Evolutionary conservation across 1,140 invertebrate genomes (phyloP).

Genomic region (Pachypeltis micranthus): DNA sequence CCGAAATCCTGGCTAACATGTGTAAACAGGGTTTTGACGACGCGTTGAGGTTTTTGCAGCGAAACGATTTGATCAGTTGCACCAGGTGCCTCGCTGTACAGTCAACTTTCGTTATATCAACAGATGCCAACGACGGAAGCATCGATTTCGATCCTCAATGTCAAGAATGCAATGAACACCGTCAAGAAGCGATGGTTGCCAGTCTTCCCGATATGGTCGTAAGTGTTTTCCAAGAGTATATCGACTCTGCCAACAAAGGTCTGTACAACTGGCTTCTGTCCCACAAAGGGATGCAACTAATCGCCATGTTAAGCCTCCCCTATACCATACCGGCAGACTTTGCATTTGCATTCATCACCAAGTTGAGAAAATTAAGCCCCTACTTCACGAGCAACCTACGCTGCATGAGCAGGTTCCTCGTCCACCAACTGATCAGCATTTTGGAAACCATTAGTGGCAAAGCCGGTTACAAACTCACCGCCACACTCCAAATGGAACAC

Average conservation of each 20-base stretch:
- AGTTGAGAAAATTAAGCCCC: conserved; percentile 36
- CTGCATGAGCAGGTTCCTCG: conserved; percentile 42
- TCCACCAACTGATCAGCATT: conserved; percentile 39
- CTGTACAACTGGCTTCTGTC: conserved; percentile 81
- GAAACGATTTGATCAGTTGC: conserved; percentile 80
- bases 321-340: conserved; percentile 77
- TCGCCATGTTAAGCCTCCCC: conserved; percentile 67
- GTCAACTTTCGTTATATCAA: conserved; percentile 64
- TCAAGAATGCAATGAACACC: conserved; percentile 66
- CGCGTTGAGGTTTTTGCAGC: conserved; percentile 80
- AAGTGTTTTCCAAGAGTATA: conserved; percentile 80
- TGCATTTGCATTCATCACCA: conserved; percentile 65
- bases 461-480: conserved; percentile 41
- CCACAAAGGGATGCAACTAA: conserved; percentile 61
- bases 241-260: conserved; percentile 80
- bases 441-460: conserved; percentile 32
- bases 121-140: conserved; percentile 47
- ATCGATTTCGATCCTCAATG: conserved; percentile 71
- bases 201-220: conserved; percentile 74
- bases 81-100: conserved; percentile 70
- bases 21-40: conserved; percentile 97
- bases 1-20: conserved; percentile 83
- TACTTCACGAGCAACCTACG: conserved; percentile 20
- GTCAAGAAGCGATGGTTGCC: conserved; percentile 70
- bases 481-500: conserved; percentile 55